Percentiles rank a stretch among this genome's conserved stretches.
Conservation (phyloP, 2,797 vertebrate species). For the Macropodus opercularis region DNA sequence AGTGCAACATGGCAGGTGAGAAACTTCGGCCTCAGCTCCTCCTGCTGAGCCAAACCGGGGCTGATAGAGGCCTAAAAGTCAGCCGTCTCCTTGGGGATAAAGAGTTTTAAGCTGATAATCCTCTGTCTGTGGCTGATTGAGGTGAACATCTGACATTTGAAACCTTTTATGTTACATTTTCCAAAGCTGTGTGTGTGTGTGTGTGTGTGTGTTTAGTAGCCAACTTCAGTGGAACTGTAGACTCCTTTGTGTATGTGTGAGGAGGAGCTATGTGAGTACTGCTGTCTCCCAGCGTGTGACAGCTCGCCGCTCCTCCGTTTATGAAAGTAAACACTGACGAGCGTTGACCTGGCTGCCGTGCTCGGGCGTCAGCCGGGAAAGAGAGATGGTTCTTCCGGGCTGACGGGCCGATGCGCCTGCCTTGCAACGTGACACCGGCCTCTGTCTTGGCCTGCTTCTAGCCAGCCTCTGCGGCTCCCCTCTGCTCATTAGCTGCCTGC, state of each 20-base stretch:
- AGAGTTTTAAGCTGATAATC: slow-evolving; percentile 63
- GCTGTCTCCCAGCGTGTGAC: slow-evolving; percentile 36
- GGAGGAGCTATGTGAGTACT: slow-evolving; percentile 6
- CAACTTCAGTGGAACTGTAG: too few species aligned
- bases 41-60: slow-evolving; percentile 21
- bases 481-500: slow-evolving; percentile 1
- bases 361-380: slow-evolving; percentile 38
- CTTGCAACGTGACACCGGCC: slow-evolving; percentile 65
- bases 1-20: slow-evolving; percentile 30
- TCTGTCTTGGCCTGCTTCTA: slow-evolving; percentile 21
- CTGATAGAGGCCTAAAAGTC: slow-evolving; percentile 55
- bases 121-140: slow-evolving; percentile 55
- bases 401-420: slow-evolving; percentile 64
- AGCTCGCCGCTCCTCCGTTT: slow-evolving; percentile 42
- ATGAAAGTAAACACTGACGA: slow-evolving; percentile 70
- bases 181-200: slow-evolving; percentile 7
- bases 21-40: slow-evolving; percentile 36
- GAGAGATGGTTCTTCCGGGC: slow-evolving; percentile 36
- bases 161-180: slow-evolving; percentile 53
- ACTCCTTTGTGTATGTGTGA: slow-evolving; percentile 1
- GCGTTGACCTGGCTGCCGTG: slow-evolving; percentile 48
- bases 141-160: slow-evolving; percentile 68
- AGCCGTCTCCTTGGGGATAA: slow-evolving; percentile 61
- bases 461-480: slow-evolving; percentile 8
- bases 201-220: background rate